Evolutionary conservation across 2,113 vertebrate genomes (phyloP).

Genomic region (Pedionomus torquatus): DNA sequence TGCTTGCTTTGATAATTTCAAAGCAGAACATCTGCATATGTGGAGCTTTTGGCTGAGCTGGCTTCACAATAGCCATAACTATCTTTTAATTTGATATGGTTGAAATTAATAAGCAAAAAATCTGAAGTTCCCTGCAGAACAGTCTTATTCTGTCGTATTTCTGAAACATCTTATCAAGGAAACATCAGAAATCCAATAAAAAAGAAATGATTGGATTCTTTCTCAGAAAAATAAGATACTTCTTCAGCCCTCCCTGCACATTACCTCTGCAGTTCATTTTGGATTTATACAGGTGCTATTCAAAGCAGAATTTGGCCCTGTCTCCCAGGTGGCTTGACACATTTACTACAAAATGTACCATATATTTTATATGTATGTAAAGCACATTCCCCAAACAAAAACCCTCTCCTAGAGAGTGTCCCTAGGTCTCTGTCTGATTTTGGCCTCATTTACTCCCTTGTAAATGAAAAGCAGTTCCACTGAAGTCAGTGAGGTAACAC

Average conservation of each 20-base stretch:
- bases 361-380: background rate
- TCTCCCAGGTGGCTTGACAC: background rate
- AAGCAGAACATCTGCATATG: background rate
- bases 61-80: background rate
- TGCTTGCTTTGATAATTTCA: background rate
- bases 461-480: background rate
- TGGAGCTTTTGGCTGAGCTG: background rate
- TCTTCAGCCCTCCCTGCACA: background rate
- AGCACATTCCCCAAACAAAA: constrained; percentile 2
- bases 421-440: constrained; percentile 27
- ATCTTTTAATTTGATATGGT: background rate
- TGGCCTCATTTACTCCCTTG: constrained; percentile 29
- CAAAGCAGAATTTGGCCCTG: background rate
- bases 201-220: background rate
- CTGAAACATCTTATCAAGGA: background rate
- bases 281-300: constrained; percentile 8
- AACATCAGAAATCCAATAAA: background rate
- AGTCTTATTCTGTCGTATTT: background rate
- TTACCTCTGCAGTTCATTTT: background rate
- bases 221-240: background rate
- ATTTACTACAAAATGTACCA: background rate
- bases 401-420: background rate
- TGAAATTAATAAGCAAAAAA: background rate
- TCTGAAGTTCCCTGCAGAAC: background rate
- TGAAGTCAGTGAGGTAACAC: constrained; percentile 46